Evolutionary conservation across 2,888 invertebrate species (phyloP), one percentile per base, ranked within the genome.

Genomic region (Ophion obscuratus): DNA sequence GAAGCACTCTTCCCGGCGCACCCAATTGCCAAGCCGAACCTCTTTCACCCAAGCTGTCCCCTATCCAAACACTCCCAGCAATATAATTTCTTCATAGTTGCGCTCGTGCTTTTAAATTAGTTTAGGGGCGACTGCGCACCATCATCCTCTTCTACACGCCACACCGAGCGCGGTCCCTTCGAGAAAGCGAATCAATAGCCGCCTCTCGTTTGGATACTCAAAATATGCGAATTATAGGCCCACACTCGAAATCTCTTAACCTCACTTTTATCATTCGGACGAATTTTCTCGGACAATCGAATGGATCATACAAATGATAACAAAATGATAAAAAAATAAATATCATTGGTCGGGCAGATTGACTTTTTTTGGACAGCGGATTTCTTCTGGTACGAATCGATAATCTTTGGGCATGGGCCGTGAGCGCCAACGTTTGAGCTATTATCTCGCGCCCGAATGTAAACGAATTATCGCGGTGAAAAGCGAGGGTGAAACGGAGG

Each of bases 11-110:
- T 75, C 80, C 44, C 66, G 75, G 70, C 84, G 62, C 84, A 75
- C 84, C 84, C 75, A 84, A 84, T 57, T 80, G 61, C 70, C 14
- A 80, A 75, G 66, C 70, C 68, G 40, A 59, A 40, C 59, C 73
- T 59, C 73, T 44, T 44, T 66, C 20, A 53, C 17, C 64, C 70
- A n/a, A 17, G 27, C 61, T 40, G 78, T 70, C 71, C 62, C 61
- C 59, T 20, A 53, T 71, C 24, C 61, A 62, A 84, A 84, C 84
- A 77, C 84, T 76, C 76, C 81, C 73, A 59, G 80, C 40, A 76
- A 76, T 84, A 73, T 73, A 71, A 77, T 47, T 77, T 77, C 64
- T 73, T 71, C 84, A 73, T 77, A 80, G 81, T 80, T 80, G 81
- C 67, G 3, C 2, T 27, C 62, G 44, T 73, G 76, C 73, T 77